Evolutionary conservation across 2,888 invertebrate species (phyloP).

Genomic region (Quadroppia sp.): DNA sequence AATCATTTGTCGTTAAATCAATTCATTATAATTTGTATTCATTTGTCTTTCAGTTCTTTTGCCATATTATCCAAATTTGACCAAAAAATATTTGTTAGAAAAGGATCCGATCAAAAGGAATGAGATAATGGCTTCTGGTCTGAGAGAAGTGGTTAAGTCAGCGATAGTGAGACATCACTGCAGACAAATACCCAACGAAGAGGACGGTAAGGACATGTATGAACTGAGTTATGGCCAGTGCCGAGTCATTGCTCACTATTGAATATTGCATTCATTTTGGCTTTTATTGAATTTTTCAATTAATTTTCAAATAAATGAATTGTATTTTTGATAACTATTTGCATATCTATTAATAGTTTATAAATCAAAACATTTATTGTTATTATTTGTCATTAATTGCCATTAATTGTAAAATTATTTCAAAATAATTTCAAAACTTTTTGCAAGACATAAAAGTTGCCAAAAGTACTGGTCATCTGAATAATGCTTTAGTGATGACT

Average conservation of each 20-base stretch:
- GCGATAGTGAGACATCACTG: constrained; percentile 37
- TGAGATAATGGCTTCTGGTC: constrained; percentile 35
- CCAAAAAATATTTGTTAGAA: constrained; percentile 40
- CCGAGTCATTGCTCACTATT: constrained; percentile 36
- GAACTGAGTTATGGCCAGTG: constrained; percentile 41
- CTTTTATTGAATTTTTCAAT: background rate
- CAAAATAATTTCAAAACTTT: too few relatives aligned
- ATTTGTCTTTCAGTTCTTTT: constrained; percentile 29
- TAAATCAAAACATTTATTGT: too few relatives aligned
- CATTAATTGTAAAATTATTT: too few relatives aligned
- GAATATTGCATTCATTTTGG: background rate
- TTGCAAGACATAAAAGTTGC: too few relatives aligned
- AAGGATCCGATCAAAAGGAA: constrained; percentile 38
- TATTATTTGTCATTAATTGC: too few relatives aligned
- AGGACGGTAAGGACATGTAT: constrained; percentile 12
- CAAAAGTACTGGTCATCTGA: too few relatives aligned
- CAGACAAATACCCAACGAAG: constrained; percentile 22
- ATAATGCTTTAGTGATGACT: too few relatives aligned
- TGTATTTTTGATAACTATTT: too few relatives aligned
- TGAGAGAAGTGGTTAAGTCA: constrained; percentile 33
- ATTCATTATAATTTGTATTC: background rate
- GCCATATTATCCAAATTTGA: constrained; percentile 42
- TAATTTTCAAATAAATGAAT: too few relatives aligned
- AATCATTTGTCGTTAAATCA: background rate
- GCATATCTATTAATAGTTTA: too few relatives aligned